Conservation (phyloP, 2,113 vertebrate species). For the Monarcha castaneiventris region DNA sequence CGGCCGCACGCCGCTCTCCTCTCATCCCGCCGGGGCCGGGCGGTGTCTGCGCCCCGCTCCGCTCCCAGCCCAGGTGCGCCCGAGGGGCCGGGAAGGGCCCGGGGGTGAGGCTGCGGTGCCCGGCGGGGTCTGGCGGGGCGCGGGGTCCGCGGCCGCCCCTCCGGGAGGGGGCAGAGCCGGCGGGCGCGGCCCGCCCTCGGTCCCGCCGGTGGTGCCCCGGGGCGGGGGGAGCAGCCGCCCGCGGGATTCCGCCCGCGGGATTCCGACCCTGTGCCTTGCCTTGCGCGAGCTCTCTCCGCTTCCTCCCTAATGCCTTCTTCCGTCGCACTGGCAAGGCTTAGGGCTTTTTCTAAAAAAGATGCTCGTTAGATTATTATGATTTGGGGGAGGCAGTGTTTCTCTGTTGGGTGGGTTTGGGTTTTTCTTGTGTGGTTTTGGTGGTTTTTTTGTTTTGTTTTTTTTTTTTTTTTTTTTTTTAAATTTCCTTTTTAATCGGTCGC, state of each 20-base stretch:
- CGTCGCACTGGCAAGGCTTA: background rate
- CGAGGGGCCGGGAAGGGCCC: background rate
- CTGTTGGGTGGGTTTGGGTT: background rate
- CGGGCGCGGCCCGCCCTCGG: background rate
- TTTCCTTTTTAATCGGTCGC: background rate
- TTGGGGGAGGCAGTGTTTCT: background rate
- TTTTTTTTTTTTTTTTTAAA: background rate
- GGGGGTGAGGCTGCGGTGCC: background rate
- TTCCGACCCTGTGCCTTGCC: background rate
- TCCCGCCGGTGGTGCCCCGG: background rate
- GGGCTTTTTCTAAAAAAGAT: background rate
- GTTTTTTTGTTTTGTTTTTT: fast-evolving
- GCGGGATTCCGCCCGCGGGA: background rate
- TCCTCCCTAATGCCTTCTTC: background rate
- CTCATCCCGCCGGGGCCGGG: background rate
- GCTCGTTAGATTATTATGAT: background rate
- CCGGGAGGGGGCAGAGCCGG: background rate
- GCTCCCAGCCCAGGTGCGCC: background rate
- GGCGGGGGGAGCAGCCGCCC: background rate
- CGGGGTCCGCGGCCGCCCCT: background rate
- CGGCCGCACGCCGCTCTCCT: background rate
- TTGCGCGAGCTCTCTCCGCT: background rate
- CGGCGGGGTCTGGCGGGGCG: background rate
- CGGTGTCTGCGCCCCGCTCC: background rate
- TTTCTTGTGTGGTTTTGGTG: too few species aligned